Percentiles rank a stretch among this genome's conserved stretches.
Evolutionary conservation across 1,140 invertebrate species (phyloP).

Genomic region (Lasioglossum albipes): DNA sequence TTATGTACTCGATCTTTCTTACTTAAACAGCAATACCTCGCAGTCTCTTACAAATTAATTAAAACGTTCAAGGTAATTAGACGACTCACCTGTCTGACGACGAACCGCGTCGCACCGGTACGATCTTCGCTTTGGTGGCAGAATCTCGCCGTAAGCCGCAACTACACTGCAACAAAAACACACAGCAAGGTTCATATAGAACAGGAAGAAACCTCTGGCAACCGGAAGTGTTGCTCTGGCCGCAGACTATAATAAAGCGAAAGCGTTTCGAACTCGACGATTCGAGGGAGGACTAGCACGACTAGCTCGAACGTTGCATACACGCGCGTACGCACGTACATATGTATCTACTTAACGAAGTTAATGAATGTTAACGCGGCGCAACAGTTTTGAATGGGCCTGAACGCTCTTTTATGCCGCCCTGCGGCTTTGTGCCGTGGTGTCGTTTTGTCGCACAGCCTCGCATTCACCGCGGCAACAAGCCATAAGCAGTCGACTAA

Average conservation of each 20-base stretch:
- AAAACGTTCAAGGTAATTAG: too few relatives aligned
- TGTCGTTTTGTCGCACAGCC: slow-evolving; percentile 48
- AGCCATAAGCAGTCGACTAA: slow-evolving; percentile 58
- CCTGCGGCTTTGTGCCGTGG: slow-evolving; percentile 32
- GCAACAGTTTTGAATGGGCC: slow-evolving; percentile 22
- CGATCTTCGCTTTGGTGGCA: slow-evolving; percentile 35
- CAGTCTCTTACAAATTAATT: too few relatives aligned
- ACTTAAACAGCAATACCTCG: too few relatives aligned
- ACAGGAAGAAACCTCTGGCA: background rate
- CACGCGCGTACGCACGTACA: background rate
- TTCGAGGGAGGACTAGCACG: too few relatives aligned
- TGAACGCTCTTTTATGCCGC: slow-evolving; percentile 45
- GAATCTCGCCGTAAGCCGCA: slow-evolving; percentile 7
- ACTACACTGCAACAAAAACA: slow-evolving; percentile 57
- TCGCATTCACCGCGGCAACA: slow-evolving; percentile 54
- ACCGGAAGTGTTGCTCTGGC: background rate
- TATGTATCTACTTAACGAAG: slow-evolving; percentile 27
- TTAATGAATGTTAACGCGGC: slow-evolving; percentile 41
- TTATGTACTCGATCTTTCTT: too few relatives aligned
- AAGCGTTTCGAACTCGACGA: background rate
- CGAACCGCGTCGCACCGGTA: slow-evolving; percentile 51
- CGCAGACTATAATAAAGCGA: background rate
- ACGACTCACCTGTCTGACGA: slow-evolving; percentile 54
- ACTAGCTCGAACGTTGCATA: too few relatives aligned
- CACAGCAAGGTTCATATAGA: background rate